Evolutionary conservation across 2,888 invertebrate species (phyloP), one percentile per base, ranked within the genome.

Genomic region (Ischnura elegans): DNA sequence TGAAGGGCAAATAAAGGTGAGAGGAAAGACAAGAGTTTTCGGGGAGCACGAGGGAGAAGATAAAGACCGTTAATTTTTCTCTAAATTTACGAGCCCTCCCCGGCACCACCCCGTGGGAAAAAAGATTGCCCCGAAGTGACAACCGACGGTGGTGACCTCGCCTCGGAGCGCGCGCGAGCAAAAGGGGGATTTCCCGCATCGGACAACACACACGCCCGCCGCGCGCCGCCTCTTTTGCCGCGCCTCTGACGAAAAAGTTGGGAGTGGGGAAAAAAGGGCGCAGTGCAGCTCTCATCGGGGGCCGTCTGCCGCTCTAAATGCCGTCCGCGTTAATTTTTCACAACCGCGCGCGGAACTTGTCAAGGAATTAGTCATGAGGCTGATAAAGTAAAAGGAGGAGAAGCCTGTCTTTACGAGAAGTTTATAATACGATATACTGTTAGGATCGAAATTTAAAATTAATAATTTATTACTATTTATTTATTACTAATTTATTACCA

Each of bases 61-160:
- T 76, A 76, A 76, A 76, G 76, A 61, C 55, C 61, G 55, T 90
- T 90, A 55, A 90, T 61, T 61, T 55, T 43, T 51, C 25, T 10
- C 25, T 43, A 43, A 90, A 90, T 90, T 55, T 61, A 90, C 61
- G 43, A 43, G 36, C 55, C 51, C 36, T 16, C 51, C 55, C n/a
- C n/a, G n/a, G n/a, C n/a, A n/a, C n/a, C n/a, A n/a, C 36, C 51
- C 87, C 87, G 21, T 87, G 43, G 76, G 43, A 86, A 46, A n/a
- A 51, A 51, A 86, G 86, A 86, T 76, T 76, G 36, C 29, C n/a
- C 13, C 76, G 29, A 76, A 76, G 76, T 76, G 76, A 76, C 76
- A 76, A 76, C 5, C 10, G 25, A 76, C 76, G 76, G 76, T 36
- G 51, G 5, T 13, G 8, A 19, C 51, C 0, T 10, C 8, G 29